Evolutionary conservation across 2,113 vertebrate genomes (phyloP).

Genomic region (Corydoras maculifer): DNA sequence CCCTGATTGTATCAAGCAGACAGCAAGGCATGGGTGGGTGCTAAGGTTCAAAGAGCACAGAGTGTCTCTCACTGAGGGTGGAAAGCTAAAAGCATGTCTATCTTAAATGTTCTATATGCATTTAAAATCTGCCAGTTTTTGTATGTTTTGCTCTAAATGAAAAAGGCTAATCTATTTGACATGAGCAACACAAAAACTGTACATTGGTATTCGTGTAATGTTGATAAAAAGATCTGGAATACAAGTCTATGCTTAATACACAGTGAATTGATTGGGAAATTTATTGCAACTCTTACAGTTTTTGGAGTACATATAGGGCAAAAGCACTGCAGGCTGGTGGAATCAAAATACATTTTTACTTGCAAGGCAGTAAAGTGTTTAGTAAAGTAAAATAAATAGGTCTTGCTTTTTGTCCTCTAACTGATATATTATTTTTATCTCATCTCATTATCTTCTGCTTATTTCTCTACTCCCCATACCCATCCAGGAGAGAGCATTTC

Average conservation of each 20-base stretch:
- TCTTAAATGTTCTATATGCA: background rate
- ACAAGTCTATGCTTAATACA: background rate
- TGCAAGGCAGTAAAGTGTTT: too few species aligned
- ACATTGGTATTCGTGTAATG: too few species aligned
- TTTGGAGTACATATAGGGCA: constrained; percentile 17
- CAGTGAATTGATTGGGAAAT: background rate
- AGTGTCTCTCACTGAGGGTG: constrained; percentile 38
- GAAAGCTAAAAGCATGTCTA: background rate
- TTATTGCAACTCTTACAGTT: background rate
- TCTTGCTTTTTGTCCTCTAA: too few species aligned
- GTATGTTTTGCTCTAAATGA: background rate
- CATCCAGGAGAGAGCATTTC: too few species aligned
- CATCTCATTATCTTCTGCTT: too few species aligned
- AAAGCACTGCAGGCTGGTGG: too few species aligned
- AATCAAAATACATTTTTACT: too few species aligned
- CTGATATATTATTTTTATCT: too few species aligned
- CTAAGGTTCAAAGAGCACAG: constrained; percentile 52
- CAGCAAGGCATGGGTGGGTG: constrained; percentile 58
- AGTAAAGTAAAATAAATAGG: too few species aligned
- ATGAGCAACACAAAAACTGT: too few species aligned
- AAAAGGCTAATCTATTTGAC: background rate
- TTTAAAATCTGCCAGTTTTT: constrained; percentile 10
- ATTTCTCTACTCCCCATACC: too few species aligned
- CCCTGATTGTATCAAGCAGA: constrained; percentile 60
- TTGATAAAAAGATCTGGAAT: background rate